A percentile compares a stretch with the other conserved stretches of the same genome.
These are phyloP conservation scores for Heliothis peltigera DNA, from an alignment of 2,888 invertebrate species.

Conservation along the genomic window DNA sequence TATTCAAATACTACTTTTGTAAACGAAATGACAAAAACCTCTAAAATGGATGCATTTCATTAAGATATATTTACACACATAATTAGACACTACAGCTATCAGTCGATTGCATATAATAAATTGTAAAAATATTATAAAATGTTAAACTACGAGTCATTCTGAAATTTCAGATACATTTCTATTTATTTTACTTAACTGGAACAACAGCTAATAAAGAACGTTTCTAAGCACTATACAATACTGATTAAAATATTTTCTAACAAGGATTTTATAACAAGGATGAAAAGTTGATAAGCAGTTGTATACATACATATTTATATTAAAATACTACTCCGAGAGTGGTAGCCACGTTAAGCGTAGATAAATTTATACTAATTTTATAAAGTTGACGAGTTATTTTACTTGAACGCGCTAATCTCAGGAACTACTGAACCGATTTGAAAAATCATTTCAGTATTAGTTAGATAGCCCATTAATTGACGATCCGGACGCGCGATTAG, in stretches of 20 bases:
- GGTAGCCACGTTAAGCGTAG: too few species aligned
- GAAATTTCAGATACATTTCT: conserved; percentile 29
- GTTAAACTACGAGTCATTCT: conserved; percentile 43
- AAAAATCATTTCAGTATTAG: too few species aligned
- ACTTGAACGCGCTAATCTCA: too few species aligned
- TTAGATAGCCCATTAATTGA: too few species aligned
- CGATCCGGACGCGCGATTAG: too few species aligned
- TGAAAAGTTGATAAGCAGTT: neutral
- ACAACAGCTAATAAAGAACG: conserved; percentile 26
- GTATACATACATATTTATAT: too few species aligned
- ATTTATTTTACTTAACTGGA: conserved; percentile 38
- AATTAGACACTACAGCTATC: conserved; percentile 82
- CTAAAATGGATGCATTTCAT: conserved; percentile 61
- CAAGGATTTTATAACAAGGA: neutral
- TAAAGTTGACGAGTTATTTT: too few species aligned
- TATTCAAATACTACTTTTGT: neutral
- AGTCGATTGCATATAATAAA: conserved; percentile 82
- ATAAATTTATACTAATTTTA: too few species aligned
- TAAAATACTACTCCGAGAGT: too few species aligned
- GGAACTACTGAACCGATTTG: too few species aligned
- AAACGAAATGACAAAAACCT: conserved; percentile 75
- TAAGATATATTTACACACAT: conserved; percentile 70
- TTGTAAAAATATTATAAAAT: conserved; percentile 66
- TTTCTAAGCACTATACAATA: conserved; percentile 50
- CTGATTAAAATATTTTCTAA: conserved; percentile 29